Conservation (phyloP, 1,140 invertebrate genomes). For the Dreissena rostriformis region DNA sequence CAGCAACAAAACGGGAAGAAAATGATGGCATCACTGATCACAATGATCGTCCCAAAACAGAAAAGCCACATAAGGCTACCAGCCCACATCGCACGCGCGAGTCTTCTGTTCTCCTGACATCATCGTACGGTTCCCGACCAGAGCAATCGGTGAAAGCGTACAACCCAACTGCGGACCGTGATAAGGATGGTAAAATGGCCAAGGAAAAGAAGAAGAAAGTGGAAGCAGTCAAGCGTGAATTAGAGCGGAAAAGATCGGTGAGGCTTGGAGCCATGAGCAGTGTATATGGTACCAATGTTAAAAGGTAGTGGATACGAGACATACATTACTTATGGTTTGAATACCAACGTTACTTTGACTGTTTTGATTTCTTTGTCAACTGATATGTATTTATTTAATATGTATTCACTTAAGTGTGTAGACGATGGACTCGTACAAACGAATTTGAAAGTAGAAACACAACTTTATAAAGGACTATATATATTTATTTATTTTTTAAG, state of each 20-base stretch:
- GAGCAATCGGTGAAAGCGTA: constrained; percentile 13
- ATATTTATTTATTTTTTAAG: too few species aligned
- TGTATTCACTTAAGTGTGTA: too few species aligned
- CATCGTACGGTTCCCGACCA: constrained; percentile 30
- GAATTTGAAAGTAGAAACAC: too few species aligned
- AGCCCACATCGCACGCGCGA: not conserved
- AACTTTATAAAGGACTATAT: too few species aligned
- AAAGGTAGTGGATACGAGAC: too few species aligned
- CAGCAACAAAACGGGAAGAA: not conserved
- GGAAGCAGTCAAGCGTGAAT: constrained; percentile 5
- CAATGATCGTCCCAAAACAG: not conserved
- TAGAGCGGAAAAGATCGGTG: constrained; percentile 15
- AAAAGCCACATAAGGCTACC: constrained; percentile 11
- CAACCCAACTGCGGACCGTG: constrained; percentile 10
- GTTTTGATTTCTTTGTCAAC: too few species aligned
- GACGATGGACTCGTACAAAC: too few species aligned
- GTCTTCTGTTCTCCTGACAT: constrained; percentile 7
- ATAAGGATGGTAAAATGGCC: constrained; percentile 18
- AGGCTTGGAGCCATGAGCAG: constrained; percentile 18
- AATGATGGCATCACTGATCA: not conserved
- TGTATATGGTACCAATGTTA: constrained; percentile 12
- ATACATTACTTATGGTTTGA: too few species aligned
- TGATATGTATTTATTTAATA: too few species aligned
- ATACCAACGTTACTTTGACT: too few species aligned
- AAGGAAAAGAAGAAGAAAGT: constrained; percentile 30